phyloP scores from a whole-genome alignment of 2,797 vertebrate genomes.

The Yasuhikotakia modesta region DNA sequence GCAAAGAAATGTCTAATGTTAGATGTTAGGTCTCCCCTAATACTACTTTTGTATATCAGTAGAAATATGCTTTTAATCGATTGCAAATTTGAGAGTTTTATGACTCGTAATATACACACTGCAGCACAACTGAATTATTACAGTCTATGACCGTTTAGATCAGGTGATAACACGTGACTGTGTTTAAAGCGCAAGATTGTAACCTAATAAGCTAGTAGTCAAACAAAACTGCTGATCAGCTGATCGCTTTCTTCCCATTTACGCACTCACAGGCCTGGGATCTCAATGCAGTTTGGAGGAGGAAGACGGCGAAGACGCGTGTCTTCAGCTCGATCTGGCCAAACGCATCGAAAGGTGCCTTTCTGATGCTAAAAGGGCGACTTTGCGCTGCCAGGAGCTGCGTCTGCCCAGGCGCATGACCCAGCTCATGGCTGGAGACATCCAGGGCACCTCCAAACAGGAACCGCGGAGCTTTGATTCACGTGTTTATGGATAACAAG shows the following conservation, averaged over 20 bases:
- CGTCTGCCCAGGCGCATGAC: conserved; percentile 75
- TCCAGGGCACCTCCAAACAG: conserved; percentile 64
- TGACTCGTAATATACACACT: too few relatives aligned
- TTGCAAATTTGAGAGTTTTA: too few relatives aligned
- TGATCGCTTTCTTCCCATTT: neutral
- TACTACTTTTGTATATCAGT: too few relatives aligned
- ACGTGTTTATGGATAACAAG: conserved; percentile 69
- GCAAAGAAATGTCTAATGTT: too few relatives aligned
- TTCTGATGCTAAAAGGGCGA: conserved; percentile 71
- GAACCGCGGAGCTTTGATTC: conserved; percentile 79
- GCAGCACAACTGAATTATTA: too few relatives aligned
- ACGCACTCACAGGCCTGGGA: conserved; percentile 56
- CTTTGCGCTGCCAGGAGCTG: conserved; percentile 72
- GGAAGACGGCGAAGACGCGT: conserved; percentile 59
- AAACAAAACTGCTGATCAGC: conserved; percentile 6
- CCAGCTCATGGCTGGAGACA: conserved; percentile 66
- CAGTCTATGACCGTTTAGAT: conserved; percentile 20
- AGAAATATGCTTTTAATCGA: too few relatives aligned
- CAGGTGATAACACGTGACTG: conserved; percentile 59
- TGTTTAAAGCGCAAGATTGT: neutral
- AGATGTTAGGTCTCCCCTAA: too few relatives aligned
- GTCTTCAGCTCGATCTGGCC: conserved; percentile 67
- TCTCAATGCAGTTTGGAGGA: conserved; percentile 63
- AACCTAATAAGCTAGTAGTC: neutral
- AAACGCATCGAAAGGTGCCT: conserved; percentile 71